Percentiles rank a stretch among this genome's conserved stretches.
Evolutionary conservation across 1,140 invertebrate genomes (phyloP).

Genomic region (Hydropsyche tenuis): DNA sequence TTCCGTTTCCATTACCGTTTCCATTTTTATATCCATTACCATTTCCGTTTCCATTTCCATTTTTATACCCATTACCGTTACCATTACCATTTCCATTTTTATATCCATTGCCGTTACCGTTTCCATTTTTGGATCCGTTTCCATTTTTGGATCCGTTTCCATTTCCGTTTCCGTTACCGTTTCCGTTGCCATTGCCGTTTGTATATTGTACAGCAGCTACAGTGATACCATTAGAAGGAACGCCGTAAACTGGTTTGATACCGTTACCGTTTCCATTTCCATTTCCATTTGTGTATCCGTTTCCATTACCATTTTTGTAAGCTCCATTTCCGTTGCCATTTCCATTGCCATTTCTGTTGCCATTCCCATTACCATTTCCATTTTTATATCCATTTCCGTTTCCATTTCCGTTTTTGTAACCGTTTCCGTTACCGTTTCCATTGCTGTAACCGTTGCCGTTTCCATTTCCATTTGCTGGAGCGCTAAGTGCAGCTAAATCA

Average conservation of each 20-base stretch:
- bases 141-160: conserved; percentile 21
- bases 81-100: conserved; percentile 35
- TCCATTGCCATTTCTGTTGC: conserved; percentile 6
- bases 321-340: conserved; percentile 10
- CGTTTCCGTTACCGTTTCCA: conserved; percentile 15
- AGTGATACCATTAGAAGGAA: background rate
- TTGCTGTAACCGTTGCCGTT: conserved; percentile 24
- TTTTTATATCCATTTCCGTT: conserved; percentile 13
- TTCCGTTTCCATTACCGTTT: conserved; percentile 37
- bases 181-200: background rate
- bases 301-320: conserved; percentile 38
- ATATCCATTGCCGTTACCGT: conserved; percentile 24
- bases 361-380: conserved; percentile 29
- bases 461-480: conserved; percentile 21
- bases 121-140: conserved; percentile 19
- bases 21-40: conserved; percentile 20
- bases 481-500: background rate
- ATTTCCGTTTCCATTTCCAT: conserved; percentile 38
- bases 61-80: conserved; percentile 18
- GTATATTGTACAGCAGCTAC: background rate
- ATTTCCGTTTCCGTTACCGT: conserved; percentile 23
- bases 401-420: conserved; percentile 26
- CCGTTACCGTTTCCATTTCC: conserved; percentile 28
- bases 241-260: background rate
- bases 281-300: conserved; percentile 19